Conservation (phyloP, 1,140 invertebrate species). For the Drosophila obscura region DNA sequence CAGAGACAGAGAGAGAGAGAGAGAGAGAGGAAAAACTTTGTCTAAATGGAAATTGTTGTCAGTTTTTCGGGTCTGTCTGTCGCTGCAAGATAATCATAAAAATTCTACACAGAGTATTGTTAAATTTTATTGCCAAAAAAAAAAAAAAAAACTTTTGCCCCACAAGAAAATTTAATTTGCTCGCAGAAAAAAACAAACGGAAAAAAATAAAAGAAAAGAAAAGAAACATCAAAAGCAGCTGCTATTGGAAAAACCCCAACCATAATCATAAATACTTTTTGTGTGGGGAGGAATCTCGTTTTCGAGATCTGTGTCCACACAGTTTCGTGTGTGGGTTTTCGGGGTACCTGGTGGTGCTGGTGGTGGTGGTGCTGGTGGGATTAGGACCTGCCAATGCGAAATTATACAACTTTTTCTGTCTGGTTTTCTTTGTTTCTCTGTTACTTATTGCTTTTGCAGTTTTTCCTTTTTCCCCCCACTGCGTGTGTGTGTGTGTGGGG, state of each 20-base stretch:
- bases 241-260: conserved; percentile 46
- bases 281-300: conserved; percentile 28
- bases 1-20: no score
- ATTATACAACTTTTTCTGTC: conserved; percentile 71
- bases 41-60: conserved; percentile 58
- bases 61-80: neutral
- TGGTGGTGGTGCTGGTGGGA: conserved; percentile 65
- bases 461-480: neutral
- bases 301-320: conserved; percentile 23
- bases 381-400: conserved; percentile 79
- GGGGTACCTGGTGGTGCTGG: no score
- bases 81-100: conserved; percentile 63
- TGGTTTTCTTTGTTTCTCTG: conserved; percentile 55
- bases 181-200: neutral
- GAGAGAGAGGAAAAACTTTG: conserved; percentile 45
- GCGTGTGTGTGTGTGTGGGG: conserved; percentile 35
- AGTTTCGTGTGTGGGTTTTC: conserved; percentile 34
- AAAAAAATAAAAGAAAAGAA: no score
- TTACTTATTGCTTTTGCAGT: conserved; percentile 75
- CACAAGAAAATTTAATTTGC: conserved; percentile 71
- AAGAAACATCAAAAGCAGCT: conserved; percentile 78
- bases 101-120: conserved; percentile 75
- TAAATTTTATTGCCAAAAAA: conserved; percentile 72
- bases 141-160: conserved; percentile 50
- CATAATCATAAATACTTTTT: conserved; percentile 69